These are phyloP conservation scores for Bothrops jararaca DNA, from an alignment of 2,113 vertebrate genomes.

Conservation along the genomic window DNA sequence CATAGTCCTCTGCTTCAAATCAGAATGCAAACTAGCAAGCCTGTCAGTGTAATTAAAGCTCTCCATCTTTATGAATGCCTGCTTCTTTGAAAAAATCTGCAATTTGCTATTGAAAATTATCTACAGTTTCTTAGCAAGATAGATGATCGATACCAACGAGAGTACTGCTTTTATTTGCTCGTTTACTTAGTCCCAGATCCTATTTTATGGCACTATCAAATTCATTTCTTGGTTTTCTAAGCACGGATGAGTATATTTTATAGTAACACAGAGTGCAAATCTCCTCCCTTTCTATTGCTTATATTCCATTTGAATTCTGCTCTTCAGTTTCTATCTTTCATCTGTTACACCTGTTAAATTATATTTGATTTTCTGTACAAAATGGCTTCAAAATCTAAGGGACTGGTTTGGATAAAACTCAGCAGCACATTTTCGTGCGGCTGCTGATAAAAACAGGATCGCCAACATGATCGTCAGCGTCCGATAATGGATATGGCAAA, in stretches of 20 bases:
- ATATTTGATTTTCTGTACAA: neutral
- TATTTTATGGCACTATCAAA: neutral
- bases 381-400: no score
- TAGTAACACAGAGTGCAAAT: neutral
- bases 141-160: neutral
- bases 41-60: neutral
- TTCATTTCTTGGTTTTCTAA: neutral
- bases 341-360: neutral
- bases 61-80: neutral
- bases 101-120: neutral
- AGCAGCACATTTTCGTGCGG: no score
- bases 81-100: neutral
- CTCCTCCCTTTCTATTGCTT: neutral
- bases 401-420: no score
- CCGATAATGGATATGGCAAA: no score
- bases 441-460: no score
- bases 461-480: no score
- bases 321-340: neutral
- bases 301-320: neutral
- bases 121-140: neutral
- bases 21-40: neutral
- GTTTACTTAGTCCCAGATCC: neutral
- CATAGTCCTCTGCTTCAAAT: neutral
- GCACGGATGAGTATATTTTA: neutral
- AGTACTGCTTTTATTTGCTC: neutral